Percentiles rank a stretch among this genome's conserved stretches.
Evolutionary conservation across 2,113 vertebrate species (phyloP).

Genomic region (Gracilinanus agilis): DNA sequence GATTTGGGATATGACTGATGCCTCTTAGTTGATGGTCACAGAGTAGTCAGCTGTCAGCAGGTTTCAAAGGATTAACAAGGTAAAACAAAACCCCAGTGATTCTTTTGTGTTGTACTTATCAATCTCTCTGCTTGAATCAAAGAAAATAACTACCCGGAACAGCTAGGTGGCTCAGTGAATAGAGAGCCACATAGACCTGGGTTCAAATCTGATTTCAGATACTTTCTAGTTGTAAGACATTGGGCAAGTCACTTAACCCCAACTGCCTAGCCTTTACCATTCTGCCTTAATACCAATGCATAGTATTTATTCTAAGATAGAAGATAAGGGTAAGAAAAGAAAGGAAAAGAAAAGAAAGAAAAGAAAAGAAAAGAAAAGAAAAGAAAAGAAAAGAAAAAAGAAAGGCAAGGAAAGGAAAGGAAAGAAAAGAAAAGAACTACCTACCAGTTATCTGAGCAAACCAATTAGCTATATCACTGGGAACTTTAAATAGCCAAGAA

Average conservation of each 20-base stretch:
- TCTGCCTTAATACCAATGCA: no score
- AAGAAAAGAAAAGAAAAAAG: no score
- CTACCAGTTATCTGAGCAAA: background rate
- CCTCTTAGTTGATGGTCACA: background rate
- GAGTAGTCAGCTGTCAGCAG: background rate
- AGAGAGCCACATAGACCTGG: no score
- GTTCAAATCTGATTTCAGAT: no score
- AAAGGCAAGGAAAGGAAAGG: no score
- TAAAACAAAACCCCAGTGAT: background rate
- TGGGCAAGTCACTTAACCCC: no score
- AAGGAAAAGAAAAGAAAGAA: no score
- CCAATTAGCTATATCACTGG: background rate
- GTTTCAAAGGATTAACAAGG: background rate
- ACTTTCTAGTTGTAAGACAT: no score
- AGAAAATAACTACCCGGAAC: background rate
- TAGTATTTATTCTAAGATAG: no score
- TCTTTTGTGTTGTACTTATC: background rate
- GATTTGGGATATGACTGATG: background rate
- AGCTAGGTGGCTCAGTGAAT: no score
- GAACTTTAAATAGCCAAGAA: background rate
- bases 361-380: background rate
- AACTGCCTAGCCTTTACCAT: no score
- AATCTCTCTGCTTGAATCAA: background rate
- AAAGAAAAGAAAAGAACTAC: background rate
- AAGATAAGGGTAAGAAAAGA: no score